Base-by-base conservation (phyloP, 92 coral and sea anemone species). In the Porites divaricata region DNA sequence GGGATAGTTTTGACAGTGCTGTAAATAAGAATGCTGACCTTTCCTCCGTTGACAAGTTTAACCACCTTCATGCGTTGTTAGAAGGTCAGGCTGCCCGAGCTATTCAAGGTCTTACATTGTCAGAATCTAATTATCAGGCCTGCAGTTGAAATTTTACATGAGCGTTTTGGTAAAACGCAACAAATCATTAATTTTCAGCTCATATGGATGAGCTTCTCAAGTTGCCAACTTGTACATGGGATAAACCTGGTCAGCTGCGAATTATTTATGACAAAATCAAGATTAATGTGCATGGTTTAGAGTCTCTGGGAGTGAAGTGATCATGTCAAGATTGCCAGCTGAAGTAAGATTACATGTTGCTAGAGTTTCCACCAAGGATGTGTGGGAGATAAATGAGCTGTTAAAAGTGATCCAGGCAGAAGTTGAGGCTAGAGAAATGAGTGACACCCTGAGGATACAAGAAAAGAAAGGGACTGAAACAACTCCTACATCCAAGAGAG, bases 1-100 rank as follows among this genome's bases (percentile, higher is more conserved):
- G 77, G 85, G 78, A 70, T 81, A 81, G 79, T 49, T 80, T 80
- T 68, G 61, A 81, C 45, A 81, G 78, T 70, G 77, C 86, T 70
- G 86, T 81, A 19, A 65, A 81, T 57, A 77, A 59, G 35, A 77
- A 77, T 72, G 41, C 24, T 15, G 19, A 81, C 6, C 63, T 68
- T 50, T 63, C 79, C 23, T 78, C 78, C 64, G 57, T 81, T 20
- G 86, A 81, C 77, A 81, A 81, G 74, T 81, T 81, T 24, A 81
- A 81, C 66, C 54, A 70, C 70, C 64, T 80, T 1, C 72, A 80
- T 56, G 73, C 86, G 17, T 70, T 70, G 86, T 71, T 71, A 65
- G 79, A 71, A n/a, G 85, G 76, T 22, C 85, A 58, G 26, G 85
- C 28, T 62, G 19, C 71, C 52, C 52, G 56, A 67, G 76, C 85